These are phyloP conservation scores for Scaptomyza polygonia DNA, from an alignment of 2,888 invertebrate species.

Conservation along the genomic window DNA sequence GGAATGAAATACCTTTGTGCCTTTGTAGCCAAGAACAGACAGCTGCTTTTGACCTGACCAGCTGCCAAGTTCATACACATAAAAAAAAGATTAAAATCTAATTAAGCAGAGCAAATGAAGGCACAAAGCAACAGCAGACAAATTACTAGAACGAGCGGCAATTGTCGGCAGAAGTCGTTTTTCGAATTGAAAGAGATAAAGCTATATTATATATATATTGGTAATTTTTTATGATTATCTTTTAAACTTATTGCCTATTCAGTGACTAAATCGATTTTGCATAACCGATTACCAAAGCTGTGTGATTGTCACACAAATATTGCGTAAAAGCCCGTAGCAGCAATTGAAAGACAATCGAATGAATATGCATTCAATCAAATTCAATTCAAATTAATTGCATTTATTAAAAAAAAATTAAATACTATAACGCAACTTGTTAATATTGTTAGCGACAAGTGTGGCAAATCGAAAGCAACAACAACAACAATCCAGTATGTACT, in stretches of 20 bases:
- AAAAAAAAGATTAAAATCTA: slow-evolving; percentile 57
- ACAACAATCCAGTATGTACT: not conserved
- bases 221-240: slow-evolving; percentile 6
- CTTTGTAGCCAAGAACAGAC: not conserved
- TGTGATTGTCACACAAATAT: slow-evolving; percentile 50
- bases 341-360: slow-evolving; percentile 42
- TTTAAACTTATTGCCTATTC: slow-evolving; percentile 32
- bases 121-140: slow-evolving; percentile 1
- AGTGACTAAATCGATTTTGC: slow-evolving; percentile 59
- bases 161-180: slow-evolving; percentile 7
- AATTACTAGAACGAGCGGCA: slow-evolving; percentile 13
- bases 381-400: slow-evolving; percentile 45
- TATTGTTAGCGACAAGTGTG: slow-evolving; percentile 63
- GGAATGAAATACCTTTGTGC: slow-evolving; percentile 6
- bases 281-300: slow-evolving; percentile 50
- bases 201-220: slow-evolving; percentile 15
- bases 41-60: slow-evolving; percentile 4
- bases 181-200: slow-evolving; percentile 31
- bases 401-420: too few species aligned
- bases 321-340: slow-evolving; percentile 61
- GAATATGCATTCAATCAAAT: slow-evolving; percentile 39
- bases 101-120: slow-evolving; percentile 48
- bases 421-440: slow-evolving; percentile 55
- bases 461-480: slow-evolving; percentile 42
- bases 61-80: slow-evolving; percentile 38